A percentile compares a stretch with the other conserved stretches of the same genome.
Conservation (phyloP, 2,888 invertebrate genomes). For the Julus scanicus region DNA sequence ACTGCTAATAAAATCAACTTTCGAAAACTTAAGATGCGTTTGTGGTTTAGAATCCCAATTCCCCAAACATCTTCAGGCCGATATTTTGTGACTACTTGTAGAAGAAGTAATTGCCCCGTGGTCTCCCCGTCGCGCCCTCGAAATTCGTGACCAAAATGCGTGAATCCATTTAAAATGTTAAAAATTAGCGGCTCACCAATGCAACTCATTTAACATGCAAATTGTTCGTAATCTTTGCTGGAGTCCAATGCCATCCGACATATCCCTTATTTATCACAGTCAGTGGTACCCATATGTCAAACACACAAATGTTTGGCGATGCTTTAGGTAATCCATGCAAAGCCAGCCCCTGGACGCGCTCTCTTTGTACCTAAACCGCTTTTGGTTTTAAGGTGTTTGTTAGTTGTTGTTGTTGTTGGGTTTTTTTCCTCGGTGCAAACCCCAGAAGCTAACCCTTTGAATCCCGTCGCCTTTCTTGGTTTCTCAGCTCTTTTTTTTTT, state of each 20-base stretch:
- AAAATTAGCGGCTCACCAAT: neutral
- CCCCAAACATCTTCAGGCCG: too few species aligned
- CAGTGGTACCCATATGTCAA: conserved; percentile 16
- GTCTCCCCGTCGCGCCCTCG: too few species aligned
- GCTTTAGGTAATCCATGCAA: neutral
- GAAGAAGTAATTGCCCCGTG: neutral
- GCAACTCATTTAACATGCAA: conserved; percentile 27
- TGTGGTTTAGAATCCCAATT: too few species aligned
- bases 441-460: conserved; percentile 27
- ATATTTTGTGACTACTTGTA: too few species aligned
- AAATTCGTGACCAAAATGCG: neutral
- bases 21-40: too few species aligned
- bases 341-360: neutral
- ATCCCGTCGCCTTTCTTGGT: neutral
- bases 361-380: conserved; percentile 21
- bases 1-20: too few species aligned
- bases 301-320: neutral
- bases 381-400: conserved; percentile 2
- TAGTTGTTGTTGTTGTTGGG: neutral
- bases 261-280: neutral
- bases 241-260: neutral
- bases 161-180: neutral
- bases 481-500: neutral
- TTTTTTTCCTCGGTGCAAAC: neutral
- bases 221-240: neutral